Conservation (phyloP, 2,113 vertebrate genomes). For the Numenius arquata region DNA sequence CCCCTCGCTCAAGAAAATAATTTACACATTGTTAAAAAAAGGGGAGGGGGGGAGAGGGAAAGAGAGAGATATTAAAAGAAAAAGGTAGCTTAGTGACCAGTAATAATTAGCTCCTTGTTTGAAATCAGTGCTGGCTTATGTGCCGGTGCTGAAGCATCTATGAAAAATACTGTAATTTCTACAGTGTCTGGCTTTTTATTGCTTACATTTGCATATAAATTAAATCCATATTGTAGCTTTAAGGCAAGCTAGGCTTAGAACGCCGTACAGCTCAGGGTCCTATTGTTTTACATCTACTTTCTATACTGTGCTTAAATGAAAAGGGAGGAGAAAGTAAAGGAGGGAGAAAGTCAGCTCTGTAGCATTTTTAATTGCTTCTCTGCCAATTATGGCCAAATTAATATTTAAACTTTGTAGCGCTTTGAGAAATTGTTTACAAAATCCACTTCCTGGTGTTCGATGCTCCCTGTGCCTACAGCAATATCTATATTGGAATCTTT, state of each 20-base stretch:
- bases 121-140: slow-evolving; percentile 66
- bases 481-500: slow-evolving; percentile 61
- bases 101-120: slow-evolving; percentile 78
- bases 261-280: slow-evolving; percentile 81
- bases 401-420: slow-evolving; percentile 78
- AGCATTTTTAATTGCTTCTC: slow-evolving; percentile 81
- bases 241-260: slow-evolving; percentile 90
- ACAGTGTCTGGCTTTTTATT: slow-evolving; percentile 93
- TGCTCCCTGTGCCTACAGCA: slow-evolving; percentile 30
- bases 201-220: slow-evolving; percentile 99
- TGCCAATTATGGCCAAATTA: slow-evolving; percentile 80
- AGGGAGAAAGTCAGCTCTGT: slow-evolving; percentile 79
- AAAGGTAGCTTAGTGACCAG: slow-evolving; percentile 67
- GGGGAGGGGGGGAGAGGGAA: neutral
- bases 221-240: slow-evolving; percentile 98
- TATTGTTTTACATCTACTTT: slow-evolving; percentile 94
- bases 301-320: slow-evolving; percentile 76
- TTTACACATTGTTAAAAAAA: slow-evolving; percentile 67
- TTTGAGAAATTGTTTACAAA: slow-evolving; percentile 71
- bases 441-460: slow-evolving; percentile 41
- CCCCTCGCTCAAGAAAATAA: slow-evolving; percentile 58
- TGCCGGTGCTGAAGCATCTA: slow-evolving; percentile 67
- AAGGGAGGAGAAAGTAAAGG: slow-evolving; percentile 73
- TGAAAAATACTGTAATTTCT: slow-evolving; percentile 87
- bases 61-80: slow-evolving; percentile 66